A percentile compares a stretch with the other conserved stretches of the same genome.
phyloP scores from a whole-genome alignment of 2,797 vertebrate species.

The Sebastes cheni region DNA sequence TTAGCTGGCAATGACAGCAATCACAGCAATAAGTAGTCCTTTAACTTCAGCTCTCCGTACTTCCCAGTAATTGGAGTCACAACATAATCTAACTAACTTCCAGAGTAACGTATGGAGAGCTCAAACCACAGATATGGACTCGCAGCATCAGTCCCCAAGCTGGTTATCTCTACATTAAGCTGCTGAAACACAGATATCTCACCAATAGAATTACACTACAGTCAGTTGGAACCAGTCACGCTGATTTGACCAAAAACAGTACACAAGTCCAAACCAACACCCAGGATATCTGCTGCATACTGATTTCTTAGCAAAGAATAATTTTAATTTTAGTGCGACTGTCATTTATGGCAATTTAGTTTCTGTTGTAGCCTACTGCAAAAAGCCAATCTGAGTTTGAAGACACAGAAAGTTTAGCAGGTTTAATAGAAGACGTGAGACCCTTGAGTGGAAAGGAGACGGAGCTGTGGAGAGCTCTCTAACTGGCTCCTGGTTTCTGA shows the following conservation, averaged over 20 bases:
- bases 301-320: background rate
- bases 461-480: too few relatives aligned
- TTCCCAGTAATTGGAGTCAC: background rate
- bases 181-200: background rate
- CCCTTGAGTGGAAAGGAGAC: background rate
- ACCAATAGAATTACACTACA: too few relatives aligned
- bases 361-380: background rate
- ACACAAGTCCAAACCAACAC: background rate
- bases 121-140: background rate
- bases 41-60: background rate
- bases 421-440: background rate
- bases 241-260: background rate
- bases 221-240: background rate
- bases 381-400: background rate
- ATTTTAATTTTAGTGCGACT: background rate
- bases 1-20: too few relatives aligned
- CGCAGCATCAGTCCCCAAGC: background rate
- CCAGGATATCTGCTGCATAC: background rate
- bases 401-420: background rate
- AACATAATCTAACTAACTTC: background rate
- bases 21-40: background rate
- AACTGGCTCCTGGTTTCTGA: conserved; percentile 10
- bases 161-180: background rate
- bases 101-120: background rate
- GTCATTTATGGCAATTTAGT: background rate